Percentiles rank a stretch among this genome's conserved stretches.
phyloP scores from a whole-genome alignment of 2,113 vertebrate genomes.

The Hucho hucho region DNA sequence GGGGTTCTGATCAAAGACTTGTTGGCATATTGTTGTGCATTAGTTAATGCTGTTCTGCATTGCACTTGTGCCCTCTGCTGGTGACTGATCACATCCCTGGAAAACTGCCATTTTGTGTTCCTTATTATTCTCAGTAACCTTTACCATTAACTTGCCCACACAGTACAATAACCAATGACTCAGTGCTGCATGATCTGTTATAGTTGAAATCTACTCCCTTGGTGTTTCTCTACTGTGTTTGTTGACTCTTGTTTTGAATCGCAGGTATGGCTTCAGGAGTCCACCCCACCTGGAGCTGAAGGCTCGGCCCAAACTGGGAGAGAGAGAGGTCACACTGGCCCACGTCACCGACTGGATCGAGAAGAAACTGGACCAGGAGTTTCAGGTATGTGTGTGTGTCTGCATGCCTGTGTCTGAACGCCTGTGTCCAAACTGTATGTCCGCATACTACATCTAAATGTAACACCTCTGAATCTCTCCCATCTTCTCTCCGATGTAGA shows the following conservation, averaged over 20 bases:
- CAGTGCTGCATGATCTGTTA: not conserved
- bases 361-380: conserved; percentile 89
- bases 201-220: not conserved
- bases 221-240: not conserved
- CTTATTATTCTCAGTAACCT: not conserved
- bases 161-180: not conserved
- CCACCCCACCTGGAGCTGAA: conserved; percentile 93
- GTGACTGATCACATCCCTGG: not conserved
- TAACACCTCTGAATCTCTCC: too few species aligned
- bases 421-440: too few species aligned
- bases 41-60: not conserved
- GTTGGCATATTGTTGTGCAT: not conserved
- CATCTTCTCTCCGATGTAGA: conserved; percentile 66
- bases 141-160: not conserved
- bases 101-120: not conserved
- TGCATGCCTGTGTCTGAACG: too few species aligned
- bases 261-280: conserved; percentile 93
- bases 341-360: conserved; percentile 99
- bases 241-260: conserved; percentile 16
- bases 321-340: conserved; percentile 93
- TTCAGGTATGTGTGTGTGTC: conserved; percentile 49
- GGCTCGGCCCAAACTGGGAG: conserved; percentile 95
- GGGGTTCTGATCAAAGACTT: too few species aligned
- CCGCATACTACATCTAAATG: too few species aligned
- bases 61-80: conserved; percentile 38